Base-by-base conservation (phyloP, 2,888 invertebrate species). In the Drosophila sordidula region DNA sequence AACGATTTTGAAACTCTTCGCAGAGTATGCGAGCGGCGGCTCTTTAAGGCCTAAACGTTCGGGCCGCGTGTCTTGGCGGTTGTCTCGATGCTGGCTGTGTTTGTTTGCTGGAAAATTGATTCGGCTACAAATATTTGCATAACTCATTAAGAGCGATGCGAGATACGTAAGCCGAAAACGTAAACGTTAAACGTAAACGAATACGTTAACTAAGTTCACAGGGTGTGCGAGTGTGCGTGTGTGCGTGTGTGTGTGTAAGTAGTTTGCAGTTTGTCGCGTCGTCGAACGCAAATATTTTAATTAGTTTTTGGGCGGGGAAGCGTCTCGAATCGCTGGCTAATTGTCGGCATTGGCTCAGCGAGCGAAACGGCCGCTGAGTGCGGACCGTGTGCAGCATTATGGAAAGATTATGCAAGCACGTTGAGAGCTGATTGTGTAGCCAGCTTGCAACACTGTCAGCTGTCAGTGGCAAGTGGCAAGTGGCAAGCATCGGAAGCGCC, bases 41-140 rank as follows among this genome's bases (percentile, higher is more conserved):
- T 47, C n/a, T 29, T n/a, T 1, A 8, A 29, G 45, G 8, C 6
- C 9, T 4, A 1, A 6, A 6, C 12, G 38, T 11, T n/a, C 6
- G 32, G 26, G 14, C n/a, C 18, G 42, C 11, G 11, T n/a, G 38
- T 16, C 47, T 57, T n/a, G 45, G 26, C 18, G 25, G 9, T 26
- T 36, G 49, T 18, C 50, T 54, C 26, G 46, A 38, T 49, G 55
- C 29, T 45, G 39, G 61, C 34, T 34, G 25, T 16, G 54, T 56
- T 64, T 34, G 56, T 32, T 79, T 81, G 72, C 76, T 69, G 61
- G 72, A 64, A 85, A 83, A 84, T 56, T 72, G 73, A 88, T 83
- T 86, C 70, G 70, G 64, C 84, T 54, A 55, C 66, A 86, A 76
- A 83, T 85, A 85, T 88, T 88, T 83, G 81, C 89, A 88, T 76